Conservation (phyloP, 1,140 invertebrate genomes). For the Caerostris extrusa region DNA sequence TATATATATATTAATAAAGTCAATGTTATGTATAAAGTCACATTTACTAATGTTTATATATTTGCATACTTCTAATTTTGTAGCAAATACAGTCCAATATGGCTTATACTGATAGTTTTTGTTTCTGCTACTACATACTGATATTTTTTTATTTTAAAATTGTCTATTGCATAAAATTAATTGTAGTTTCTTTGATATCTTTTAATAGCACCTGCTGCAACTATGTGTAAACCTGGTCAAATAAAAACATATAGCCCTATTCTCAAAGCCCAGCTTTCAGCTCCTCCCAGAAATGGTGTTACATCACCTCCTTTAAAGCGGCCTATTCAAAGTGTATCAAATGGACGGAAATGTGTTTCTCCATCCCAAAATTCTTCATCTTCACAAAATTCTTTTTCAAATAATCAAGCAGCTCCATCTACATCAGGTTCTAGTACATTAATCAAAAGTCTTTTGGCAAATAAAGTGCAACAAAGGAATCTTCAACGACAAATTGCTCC, state of each 20-base stretch:
- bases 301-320: slow-evolving; percentile 77
- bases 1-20: too few relatives aligned
- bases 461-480: slow-evolving; percentile 85
- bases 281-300: slow-evolving; percentile 83
- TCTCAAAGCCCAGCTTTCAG: slow-evolving; percentile 89
- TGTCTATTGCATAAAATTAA: neutral
- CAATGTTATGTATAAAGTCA: too few relatives aligned
- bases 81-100: too few relatives aligned
- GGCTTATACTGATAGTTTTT: too few relatives aligned
- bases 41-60: too few relatives aligned
- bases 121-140: too few relatives aligned
- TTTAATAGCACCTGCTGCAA: slow-evolving; percentile 12
- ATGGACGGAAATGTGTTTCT: slow-evolving; percentile 57
- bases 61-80: too few relatives aligned
- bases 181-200: slow-evolving; percentile 6
- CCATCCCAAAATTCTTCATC: slow-evolving; percentile 79
- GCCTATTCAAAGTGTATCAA: slow-evolving; percentile 54
- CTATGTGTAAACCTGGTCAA: slow-evolving; percentile 48
- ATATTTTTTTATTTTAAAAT: too few relatives aligned
- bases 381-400: slow-evolving; percentile 80
- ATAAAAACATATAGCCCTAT: slow-evolving; percentile 81
- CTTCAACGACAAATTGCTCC: slow-evolving; percentile 79
- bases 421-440: slow-evolving; percentile 84
- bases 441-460: slow-evolving; percentile 92
- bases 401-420: slow-evolving; percentile 78